phyloP scores from a whole-genome alignment of 2,797 vertebrate genomes.

The Sebastes nivosus region DNA sequence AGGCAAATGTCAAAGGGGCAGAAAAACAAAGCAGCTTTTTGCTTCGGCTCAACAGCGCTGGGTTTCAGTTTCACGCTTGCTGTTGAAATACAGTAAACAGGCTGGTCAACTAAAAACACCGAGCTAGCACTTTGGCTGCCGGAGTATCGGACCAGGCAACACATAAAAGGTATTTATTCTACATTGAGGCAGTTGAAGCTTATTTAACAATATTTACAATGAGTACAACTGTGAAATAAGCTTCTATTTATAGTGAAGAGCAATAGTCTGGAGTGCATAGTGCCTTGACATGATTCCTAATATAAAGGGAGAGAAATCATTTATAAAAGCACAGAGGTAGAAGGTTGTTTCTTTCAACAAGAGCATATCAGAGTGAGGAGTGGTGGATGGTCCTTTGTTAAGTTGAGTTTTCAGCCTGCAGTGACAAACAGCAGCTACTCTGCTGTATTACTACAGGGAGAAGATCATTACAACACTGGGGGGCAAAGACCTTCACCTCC shows the following conservation, averaged over 20 bases:
- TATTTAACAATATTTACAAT: not conserved
- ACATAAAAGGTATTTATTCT: not conserved
- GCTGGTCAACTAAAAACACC: not conserved
- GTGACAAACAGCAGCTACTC: too few relatives aligned
- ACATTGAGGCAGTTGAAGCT: not conserved
- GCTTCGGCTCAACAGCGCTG: not conserved
- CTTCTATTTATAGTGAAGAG: not conserved
- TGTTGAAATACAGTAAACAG: not conserved
- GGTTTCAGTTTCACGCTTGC: not conserved
- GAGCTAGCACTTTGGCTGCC: not conserved
- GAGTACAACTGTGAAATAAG: not conserved
- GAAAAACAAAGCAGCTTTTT: slow-evolving; percentile 29
- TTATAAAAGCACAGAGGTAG: not conserved
- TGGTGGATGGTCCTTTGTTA: not conserved
- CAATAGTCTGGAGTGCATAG: not conserved
- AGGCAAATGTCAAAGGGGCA: slow-evolving; percentile 49
- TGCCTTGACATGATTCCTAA: not conserved
- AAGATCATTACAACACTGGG: too few relatives aligned
- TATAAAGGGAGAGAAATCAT: not conserved
- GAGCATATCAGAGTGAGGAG: not conserved
- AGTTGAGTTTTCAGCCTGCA: too few relatives aligned
- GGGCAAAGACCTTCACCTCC: too few relatives aligned
- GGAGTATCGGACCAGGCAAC: not conserved
- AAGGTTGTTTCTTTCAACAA: too few relatives aligned
- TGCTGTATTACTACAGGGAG: too few relatives aligned